A percentile compares a stretch with the other conserved stretches of the same genome.
Evolutionary conservation across 2,888 invertebrate genomes (phyloP).

Genomic region (Oasisia sp.): DNA sequence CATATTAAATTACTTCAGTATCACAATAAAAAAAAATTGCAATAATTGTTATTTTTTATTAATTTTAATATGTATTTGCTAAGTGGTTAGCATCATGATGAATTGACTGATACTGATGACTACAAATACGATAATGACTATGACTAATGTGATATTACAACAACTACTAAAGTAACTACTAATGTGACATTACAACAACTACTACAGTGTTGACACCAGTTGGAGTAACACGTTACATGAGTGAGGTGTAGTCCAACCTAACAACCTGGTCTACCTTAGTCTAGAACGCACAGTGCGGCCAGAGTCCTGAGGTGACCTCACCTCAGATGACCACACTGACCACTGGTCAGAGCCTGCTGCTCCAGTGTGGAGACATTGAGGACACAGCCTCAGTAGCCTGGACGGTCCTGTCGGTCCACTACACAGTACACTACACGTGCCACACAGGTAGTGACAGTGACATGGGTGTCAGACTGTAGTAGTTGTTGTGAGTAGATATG

Average conservation of each 20-base stretch:
- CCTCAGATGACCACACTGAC: background rate
- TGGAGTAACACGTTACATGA: background rate
- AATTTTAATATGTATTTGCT: background rate
- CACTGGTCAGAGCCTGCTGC: background rate
- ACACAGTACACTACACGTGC: background rate
- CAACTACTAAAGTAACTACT: background rate
- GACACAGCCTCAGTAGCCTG: background rate
- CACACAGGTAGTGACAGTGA: background rate
- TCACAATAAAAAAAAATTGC: background rate
- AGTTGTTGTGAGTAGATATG: background rate
- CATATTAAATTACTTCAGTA: background rate
- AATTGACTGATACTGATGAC: background rate
- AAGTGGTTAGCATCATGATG: background rate
- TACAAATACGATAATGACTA: background rate
- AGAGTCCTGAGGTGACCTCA: slow-evolving; percentile 1
- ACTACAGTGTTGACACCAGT: background rate
- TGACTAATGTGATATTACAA: no score
- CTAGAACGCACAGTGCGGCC: background rate
- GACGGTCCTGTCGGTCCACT: no score
- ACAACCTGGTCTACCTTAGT: background rate
- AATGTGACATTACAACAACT: background rate
- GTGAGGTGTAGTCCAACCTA: background rate
- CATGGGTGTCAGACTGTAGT: background rate
- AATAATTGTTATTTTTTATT: background rate
- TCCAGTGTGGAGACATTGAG: background rate